Base-by-base conservation (phyloP, 2,797 vertebrate genomes). In the Ataeniobius toweri region DNA sequence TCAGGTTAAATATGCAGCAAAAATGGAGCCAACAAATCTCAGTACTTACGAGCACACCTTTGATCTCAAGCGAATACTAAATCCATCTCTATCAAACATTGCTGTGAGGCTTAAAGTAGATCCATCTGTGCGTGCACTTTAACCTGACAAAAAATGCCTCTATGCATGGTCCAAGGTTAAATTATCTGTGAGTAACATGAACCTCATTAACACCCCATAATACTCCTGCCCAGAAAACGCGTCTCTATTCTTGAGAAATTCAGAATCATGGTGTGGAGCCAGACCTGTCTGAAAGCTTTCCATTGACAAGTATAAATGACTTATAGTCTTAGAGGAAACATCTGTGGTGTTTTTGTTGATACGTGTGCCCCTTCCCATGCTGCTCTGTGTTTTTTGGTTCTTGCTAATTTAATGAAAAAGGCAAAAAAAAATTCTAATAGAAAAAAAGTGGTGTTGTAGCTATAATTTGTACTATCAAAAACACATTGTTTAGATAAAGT, bases 241-340 rank as follows among this genome's bases (percentile, higher is more conserved):
- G 56, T 73, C 61, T 50, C 46, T n/a, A 18, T 16, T 1, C 81
- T 77, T 82, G 74, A 39, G 4, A 87, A 85, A 83, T 73, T 79
- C 78, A 50, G 74, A 89, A 80, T 81, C 70, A 75, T 82, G 55
- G 80, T 83, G 53, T 79, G 83, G 46, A 31, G 72, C 68, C 56
- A 76, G 31, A 0, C n/a, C 72, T 68, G 65, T 80, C 85, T 83
- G 84, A 89, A 81, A 88, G 78, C 89, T 93, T 92, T 89, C 80
- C 88, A 80, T 87, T 48, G 53, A 56, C 82, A 85, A 81, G 75
- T 87, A 85, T 83, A 81, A 91, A 88, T 88, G 88, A 95, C 61
- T 92, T 88, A 91, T 73, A 63, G 50, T 80, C 65, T 74, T 71
- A 28, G 41, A 83, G 85, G 88, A 89, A 89, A 83, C 80, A 86